Evolutionary conservation across 2,113 vertebrate genomes (phyloP), one percentile per base, ranked within the genome.

Genomic region (Caranx melampygus): DNA sequence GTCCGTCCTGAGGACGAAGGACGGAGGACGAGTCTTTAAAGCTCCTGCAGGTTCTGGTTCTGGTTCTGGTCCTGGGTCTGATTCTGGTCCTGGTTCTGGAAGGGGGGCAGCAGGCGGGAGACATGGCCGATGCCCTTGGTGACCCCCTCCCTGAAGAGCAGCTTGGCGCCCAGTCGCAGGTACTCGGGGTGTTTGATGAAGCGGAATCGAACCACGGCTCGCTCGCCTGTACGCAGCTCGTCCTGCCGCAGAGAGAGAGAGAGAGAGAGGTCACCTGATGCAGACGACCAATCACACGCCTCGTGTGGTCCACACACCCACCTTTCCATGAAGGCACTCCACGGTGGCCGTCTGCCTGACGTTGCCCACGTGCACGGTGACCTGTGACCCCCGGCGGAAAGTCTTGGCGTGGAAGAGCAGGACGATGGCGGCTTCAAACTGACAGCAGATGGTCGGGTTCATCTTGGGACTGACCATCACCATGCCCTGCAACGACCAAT

Each of bases 181-280:
- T 99, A 99, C 81, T 99, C 98, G 0, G 98, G 96, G 78, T 98
- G 98, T 78, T 99, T 99, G 91, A 99, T 96, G 94, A 99, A 99
- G 74, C 95, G 94, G 94, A 99, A 98, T 40, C 95, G 93, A 44
- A 99, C 97, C 0, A 98, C 97, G 3, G 97, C 98, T 79, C 97
- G 94, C 94, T 99, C 98, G 3, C 97, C 98, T 0, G 97, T 99
- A 9, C 98, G 94, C 81, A 99, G 93, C 93, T 97, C 98, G 85
- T 98, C 97, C 98, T 99, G 92, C 55, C 64, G 78, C 67, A 26
- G 6, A 20, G 11, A 69, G 55, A 71, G 45, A 13, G n/a, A n/a
- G 7, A 40, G 40, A 40, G 55, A 15, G 31, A n/a, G 26, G 20
- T 80, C 16, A 66, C 31, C 35, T 8, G 67, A 3, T 3, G 49